phyloP scores from a whole-genome alignment of 2,888 invertebrate species.

The Parascotia fuliginaria region DNA sequence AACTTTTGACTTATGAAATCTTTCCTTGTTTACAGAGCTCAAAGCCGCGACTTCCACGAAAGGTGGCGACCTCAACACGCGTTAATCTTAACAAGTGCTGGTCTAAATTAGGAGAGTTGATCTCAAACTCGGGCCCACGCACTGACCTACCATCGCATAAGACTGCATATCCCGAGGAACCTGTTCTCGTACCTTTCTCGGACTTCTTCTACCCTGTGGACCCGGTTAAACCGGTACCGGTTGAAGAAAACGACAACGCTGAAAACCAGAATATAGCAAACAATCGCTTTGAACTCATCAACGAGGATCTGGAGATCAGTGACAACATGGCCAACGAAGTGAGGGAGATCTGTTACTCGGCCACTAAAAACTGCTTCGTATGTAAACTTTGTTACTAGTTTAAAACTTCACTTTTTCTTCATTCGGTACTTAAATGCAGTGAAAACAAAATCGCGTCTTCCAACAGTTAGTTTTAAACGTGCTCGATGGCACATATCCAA shows the following conservation, averaged over 20 bases:
- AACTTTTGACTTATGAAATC: constrained; percentile 34
- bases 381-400: constrained; percentile 77
- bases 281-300: constrained; percentile 73
- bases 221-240: constrained; percentile 73
- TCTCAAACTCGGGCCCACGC: constrained; percentile 76
- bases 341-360: constrained; percentile 82
- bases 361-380: constrained; percentile 72
- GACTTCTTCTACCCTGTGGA: constrained; percentile 75
- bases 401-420: constrained; percentile 50
- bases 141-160: constrained; percentile 80
- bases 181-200: constrained; percentile 72
- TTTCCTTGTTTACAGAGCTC: constrained; percentile 79
- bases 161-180: constrained; percentile 77
- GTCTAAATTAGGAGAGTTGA: constrained; percentile 86
- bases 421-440: constrained; percentile 74
- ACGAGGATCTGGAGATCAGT: constrained; percentile 75
- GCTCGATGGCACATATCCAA: constrained; percentile 61
- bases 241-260: constrained; percentile 76
- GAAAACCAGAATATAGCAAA: constrained; percentile 79
- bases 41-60: constrained; percentile 85
- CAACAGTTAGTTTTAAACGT: constrained; percentile 76
- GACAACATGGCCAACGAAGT: constrained; percentile 87
- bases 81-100: constrained; percentile 89
- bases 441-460: constrained; percentile 85
- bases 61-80: constrained; percentile 83